A percentile compares a stretch with the other conserved stretches of the same genome.
These are phyloP conservation scores for Antheraea pernyi DNA, from an alignment of 1,140 invertebrate genomes.

Conservation along the genomic window DNA sequence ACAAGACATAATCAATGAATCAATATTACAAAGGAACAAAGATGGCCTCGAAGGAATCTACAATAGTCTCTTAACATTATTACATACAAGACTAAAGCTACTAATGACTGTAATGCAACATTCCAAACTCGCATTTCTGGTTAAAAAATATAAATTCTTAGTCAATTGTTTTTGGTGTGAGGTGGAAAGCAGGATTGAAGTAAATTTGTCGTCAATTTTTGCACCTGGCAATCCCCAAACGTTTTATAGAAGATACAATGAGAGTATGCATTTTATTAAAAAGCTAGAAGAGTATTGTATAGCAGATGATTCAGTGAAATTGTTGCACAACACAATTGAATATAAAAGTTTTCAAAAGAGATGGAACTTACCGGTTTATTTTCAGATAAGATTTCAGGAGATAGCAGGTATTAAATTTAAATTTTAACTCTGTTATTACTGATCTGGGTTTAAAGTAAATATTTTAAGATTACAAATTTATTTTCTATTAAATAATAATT, in stretches of 20 bases:
- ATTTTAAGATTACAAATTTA: too few species aligned
- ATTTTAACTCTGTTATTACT: not conserved
- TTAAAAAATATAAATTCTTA: conserved; percentile 92
- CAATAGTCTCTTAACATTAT: conserved; percentile 85
- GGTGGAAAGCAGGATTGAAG: conserved; percentile 87
- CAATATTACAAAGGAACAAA: conserved; percentile 84
- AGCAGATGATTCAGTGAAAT: conserved; percentile 75
- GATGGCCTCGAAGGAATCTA: conserved; percentile 88
- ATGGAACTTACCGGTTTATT: conserved; percentile 97
- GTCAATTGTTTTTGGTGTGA: conserved; percentile 95
- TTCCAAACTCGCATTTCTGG: conserved; percentile 79
- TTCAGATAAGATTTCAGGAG: conserved; percentile 96
- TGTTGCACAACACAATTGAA: conserved; percentile 82
- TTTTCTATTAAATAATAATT: too few species aligned
- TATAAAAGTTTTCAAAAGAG: conserved; percentile 88
- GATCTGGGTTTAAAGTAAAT: too few species aligned
- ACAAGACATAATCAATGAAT: conserved; percentile 87
- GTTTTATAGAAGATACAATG: conserved; percentile 91
- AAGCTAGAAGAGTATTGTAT: conserved; percentile 86
- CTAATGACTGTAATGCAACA: conserved; percentile 81
- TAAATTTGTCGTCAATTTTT: conserved; percentile 90
- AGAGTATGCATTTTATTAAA: conserved; percentile 89
- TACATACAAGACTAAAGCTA: conserved; percentile 83
- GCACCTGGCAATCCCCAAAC: conserved; percentile 94
- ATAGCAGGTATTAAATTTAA: conserved; percentile 82